phyloP scores from a whole-genome alignment of 2,113 vertebrate species.

The Pteropus alecto region DNA sequence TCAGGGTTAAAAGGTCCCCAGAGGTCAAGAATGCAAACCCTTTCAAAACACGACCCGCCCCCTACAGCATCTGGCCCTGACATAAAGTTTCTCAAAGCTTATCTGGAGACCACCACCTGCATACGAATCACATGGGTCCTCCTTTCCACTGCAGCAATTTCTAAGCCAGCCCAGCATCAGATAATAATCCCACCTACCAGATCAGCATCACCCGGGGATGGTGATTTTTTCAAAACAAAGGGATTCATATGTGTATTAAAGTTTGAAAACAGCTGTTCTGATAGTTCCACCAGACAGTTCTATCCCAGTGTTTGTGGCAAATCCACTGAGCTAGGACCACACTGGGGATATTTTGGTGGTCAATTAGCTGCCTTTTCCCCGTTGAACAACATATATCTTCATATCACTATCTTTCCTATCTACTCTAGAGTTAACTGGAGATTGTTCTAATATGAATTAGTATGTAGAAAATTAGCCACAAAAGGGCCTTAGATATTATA shows the following conservation, averaged over 20 bases:
- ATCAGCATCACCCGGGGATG: background rate
- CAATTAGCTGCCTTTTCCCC: background rate
- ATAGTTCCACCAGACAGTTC: background rate
- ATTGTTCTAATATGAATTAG: background rate
- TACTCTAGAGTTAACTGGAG: background rate
- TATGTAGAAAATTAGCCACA: background rate
- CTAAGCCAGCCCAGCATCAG: background rate
- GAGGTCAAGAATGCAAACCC: background rate
- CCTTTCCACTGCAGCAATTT: background rate
- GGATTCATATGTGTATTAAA: background rate
- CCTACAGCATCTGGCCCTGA: background rate
- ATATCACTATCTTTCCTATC: background rate
- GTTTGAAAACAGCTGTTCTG: slow-evolving; percentile 15
- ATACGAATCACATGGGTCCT: background rate
- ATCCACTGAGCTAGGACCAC: background rate
- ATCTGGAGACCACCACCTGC: background rate
- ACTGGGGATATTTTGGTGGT: background rate
- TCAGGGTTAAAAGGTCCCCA: background rate
- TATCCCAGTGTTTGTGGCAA: background rate
- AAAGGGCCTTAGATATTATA: background rate
- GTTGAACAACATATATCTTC: background rate
- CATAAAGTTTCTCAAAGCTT: background rate
- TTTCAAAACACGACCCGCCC: background rate
- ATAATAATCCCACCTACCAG: background rate
- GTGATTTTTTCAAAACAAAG: background rate